Conservation (phyloP, 2,113 vertebrate genomes). For the Cricetomys ansorgei region DNA sequence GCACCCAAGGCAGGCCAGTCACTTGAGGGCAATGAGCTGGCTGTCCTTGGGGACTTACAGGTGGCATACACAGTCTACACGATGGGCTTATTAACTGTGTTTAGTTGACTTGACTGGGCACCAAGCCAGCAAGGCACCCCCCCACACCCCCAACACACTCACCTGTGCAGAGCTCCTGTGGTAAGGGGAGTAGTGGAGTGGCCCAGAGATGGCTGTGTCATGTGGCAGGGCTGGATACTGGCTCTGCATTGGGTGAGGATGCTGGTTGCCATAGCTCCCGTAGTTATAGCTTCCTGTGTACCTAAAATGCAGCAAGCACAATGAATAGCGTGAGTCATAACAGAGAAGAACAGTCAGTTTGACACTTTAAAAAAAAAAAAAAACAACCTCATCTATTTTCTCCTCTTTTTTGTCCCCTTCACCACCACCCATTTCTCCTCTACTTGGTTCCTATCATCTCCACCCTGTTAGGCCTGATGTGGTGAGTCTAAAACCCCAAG, state of each 20-base stretch:
- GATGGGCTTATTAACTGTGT: background rate
- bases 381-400: background rate
- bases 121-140: background rate
- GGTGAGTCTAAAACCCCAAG: background rate
- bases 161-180: constrained; percentile 97
- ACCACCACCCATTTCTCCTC: background rate
- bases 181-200: constrained; percentile 97
- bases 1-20: background rate
- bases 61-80: background rate
- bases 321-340: constrained; percentile 35
- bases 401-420: too few species aligned
- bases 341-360: background rate
- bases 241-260: constrained; percentile 95
- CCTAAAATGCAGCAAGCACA: constrained; percentile 82
- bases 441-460: background rate
- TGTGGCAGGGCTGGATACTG: constrained; percentile 96
- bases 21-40: background rate
- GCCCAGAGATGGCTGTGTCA: constrained; percentile 93
- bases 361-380: constrained; percentile 1
- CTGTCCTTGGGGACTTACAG: background rate
- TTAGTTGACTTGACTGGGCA: background rate
- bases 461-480: background rate
- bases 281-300: constrained; percentile 98
- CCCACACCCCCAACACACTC: constrained; percentile 69
- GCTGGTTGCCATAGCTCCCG: constrained; percentile 96